Conservation (phyloP, 1,140 invertebrate species). For the Brachionus plicatilis region DNA sequence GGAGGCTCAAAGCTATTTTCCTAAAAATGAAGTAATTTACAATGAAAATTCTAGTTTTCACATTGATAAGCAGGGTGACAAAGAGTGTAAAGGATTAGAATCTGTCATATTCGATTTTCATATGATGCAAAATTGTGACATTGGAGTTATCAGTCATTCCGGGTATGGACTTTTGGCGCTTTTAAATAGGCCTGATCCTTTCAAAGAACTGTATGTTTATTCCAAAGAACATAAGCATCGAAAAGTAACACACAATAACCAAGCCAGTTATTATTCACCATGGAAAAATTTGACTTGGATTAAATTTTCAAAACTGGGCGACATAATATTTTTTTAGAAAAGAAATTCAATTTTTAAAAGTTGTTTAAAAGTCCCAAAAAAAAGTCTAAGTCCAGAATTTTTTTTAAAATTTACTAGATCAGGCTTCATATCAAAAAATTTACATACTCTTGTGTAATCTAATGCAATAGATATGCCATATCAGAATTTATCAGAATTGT, state of each 20-base stretch:
- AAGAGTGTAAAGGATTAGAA: neutral
- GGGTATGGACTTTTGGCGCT: neutral
- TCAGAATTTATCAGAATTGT: no score
- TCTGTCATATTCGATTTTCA: slow-evolving; percentile 28
- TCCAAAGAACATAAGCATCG: neutral
- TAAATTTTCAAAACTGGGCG: neutral
- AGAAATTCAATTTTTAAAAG: no score
- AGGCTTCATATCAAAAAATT: no score
- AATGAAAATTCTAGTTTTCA: neutral
- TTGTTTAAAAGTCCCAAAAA: no score
- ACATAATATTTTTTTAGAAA: neutral
- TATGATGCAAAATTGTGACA: slow-evolving; percentile 26
- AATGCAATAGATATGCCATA: no score
- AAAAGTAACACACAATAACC: neutral
- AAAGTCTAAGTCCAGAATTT: no score
- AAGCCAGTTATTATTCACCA: neutral
- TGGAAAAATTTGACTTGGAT: neutral
- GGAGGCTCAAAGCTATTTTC: neutral
- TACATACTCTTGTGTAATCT: no score
- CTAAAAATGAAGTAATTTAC: neutral
- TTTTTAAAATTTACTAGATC: no score
- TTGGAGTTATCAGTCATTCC: neutral
- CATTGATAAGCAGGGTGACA: neutral
- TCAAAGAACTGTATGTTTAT: slow-evolving; percentile 9
- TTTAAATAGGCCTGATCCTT: neutral